phyloP scores from a whole-genome alignment of 2,797 vertebrate species.

The Melanotaenia trifasciata region DNA sequence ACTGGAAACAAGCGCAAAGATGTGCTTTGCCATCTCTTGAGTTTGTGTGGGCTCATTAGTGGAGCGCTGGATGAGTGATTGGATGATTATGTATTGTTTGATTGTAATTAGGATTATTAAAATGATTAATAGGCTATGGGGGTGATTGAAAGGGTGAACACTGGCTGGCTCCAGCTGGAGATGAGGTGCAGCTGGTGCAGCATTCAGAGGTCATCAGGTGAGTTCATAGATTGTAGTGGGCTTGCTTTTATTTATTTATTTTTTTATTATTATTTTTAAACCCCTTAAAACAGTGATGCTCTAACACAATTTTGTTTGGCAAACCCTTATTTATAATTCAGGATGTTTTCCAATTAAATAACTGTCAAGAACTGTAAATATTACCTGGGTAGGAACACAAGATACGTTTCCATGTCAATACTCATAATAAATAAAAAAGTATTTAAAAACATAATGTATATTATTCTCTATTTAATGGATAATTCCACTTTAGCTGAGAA shows the following conservation, averaged over 20 bases:
- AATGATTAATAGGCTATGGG: constrained; percentile 54
- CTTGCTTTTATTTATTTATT: neutral
- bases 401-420: no score
- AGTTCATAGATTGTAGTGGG: neutral
- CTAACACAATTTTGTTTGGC: neutral
- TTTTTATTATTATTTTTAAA: neutral
- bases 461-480: neutral
- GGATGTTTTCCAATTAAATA: neutral
- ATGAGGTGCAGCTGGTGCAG: constrained; percentile 38
- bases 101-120: constrained; percentile 70
- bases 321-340: neutral
- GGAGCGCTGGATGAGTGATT: constrained; percentile 58
- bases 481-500: neutral
- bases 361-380: neutral
- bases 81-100: constrained; percentile 68
- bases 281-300: neutral
- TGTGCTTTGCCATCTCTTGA: constrained; percentile 32
- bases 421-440: no score
- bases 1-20: constrained; percentile 44
- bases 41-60: constrained; percentile 58
- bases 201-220: constrained; percentile 40
- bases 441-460: no score
- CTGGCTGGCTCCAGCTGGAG: constrained; percentile 44
- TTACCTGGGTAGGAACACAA: no score
- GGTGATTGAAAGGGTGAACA: constrained; percentile 44